Base-by-base conservation (phyloP, 2,888 invertebrate genomes). In the Drosophila quinaria region DNA sequence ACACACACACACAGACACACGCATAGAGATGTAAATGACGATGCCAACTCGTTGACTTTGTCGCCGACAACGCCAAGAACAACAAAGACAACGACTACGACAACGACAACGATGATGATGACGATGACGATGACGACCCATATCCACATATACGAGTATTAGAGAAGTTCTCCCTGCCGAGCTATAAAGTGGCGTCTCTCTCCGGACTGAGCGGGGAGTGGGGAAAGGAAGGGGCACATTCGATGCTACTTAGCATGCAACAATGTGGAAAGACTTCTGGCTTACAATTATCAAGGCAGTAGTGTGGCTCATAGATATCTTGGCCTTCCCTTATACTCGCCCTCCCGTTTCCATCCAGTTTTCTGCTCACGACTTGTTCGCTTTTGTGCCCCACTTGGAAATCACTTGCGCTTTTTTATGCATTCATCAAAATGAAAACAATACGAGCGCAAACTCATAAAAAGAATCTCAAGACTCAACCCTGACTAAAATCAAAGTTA, bases 361-460 rank as follows among this genome's bases (percentile, higher is more conserved):
- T 33, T 31, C 10, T 19, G 13, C 33, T 44, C 55, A 44, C 33
- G 42, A 44, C 33, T 33, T 25, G n/a, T 47, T 56, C 55, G 37
- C 47, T 37, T 66, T 54, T 44, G 35, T 49, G 76, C 39, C 29
- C 44, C 59, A 65, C 68, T 63, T 68, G 63, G 39, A 66, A 80
- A 80, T 78, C 80, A 80, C 81, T 80, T 80, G 81, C 81, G 78
- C 80, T 80, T 80, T 80, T 77, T 62, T 51, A 70, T 68, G 76
- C 63, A 76, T 76, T 80, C 77, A 78, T 76, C 68, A 72, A 78
- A 80, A 73, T 51, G 73, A 69, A 80, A 78, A 73, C 80, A 78
- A 75, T 76, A 69, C 72, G 64, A 72, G 54, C 62, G 75, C 66
- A 79, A 74, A 71, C 35, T 70, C 74, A 73, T 76, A 73, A 65